Evolutionary conservation across 2,888 invertebrate genomes (phyloP).

Genomic region (Platycheirus albimanus): DNA sequence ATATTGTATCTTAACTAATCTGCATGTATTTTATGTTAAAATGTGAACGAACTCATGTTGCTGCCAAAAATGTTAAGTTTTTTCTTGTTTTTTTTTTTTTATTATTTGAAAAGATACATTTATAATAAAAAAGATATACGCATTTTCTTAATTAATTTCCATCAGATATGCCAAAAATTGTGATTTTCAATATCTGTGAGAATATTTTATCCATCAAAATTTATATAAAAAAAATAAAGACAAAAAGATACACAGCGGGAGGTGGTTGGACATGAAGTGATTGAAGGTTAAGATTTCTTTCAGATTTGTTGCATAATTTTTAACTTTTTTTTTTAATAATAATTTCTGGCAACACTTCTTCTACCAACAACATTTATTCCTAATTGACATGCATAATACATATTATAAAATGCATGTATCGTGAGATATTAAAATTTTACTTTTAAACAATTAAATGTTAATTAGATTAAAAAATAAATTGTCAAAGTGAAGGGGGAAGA

Average conservation of each 20-base stretch:
- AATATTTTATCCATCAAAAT: constrained; percentile 27
- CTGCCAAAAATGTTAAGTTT: constrained; percentile 33
- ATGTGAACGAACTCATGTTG: constrained; percentile 66
- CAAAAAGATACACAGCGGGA: constrained; percentile 25
- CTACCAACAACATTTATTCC: constrained; percentile 18
- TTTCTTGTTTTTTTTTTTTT: no score
- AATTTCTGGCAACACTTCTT: constrained; percentile 25
- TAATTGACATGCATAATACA: constrained; percentile 61
- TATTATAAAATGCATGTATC: constrained; percentile 32
- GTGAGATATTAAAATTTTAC: constrained; percentile 42
- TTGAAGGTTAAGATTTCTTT: constrained; percentile 27
- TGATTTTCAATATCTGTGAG: constrained; percentile 26
- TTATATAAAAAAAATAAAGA: constrained; percentile 29
- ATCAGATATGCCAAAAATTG: constrained; percentile 18
- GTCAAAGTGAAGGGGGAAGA: constrained; percentile 3
- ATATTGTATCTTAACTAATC: constrained; percentile 46
- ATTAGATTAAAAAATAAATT: constrained; percentile 51
- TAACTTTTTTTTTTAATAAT: background rate
- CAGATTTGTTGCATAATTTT: constrained; percentile 41
- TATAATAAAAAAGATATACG: constrained; percentile 12
- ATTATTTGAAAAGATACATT: constrained; percentile 14
- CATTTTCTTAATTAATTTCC: constrained; percentile 60
- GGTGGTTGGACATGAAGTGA: constrained; percentile 39
- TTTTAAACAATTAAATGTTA: constrained; percentile 65
- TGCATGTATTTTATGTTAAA: constrained; percentile 43